These are phyloP conservation scores for Cyaniris semiargus DNA, from an alignment of 2,888 invertebrate species.

Conservation along the genomic window DNA sequence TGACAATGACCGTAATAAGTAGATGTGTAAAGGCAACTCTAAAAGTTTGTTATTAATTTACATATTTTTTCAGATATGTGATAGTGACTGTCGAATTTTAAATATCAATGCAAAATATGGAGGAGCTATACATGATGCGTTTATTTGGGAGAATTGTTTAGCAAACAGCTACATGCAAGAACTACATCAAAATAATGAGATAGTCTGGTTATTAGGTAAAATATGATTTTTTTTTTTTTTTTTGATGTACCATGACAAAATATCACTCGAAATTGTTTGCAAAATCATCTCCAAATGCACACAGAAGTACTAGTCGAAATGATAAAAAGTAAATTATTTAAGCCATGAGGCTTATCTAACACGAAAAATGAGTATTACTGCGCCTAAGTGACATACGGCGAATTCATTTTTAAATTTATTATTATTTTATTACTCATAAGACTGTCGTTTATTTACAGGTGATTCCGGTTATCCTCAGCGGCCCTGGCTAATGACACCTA, in stretches of 20 bases:
- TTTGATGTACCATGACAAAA: slow-evolving; percentile 5
- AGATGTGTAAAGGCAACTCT: neutral
- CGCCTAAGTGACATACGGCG: neutral
- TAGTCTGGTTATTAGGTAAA: slow-evolving; percentile 37
- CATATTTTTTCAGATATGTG: neutral
- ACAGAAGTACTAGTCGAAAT: neutral
- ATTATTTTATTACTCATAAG: slow-evolving; percentile 16
- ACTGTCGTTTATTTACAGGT: slow-evolving; percentile 36
- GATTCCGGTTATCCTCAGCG: slow-evolving; percentile 44
- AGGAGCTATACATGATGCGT: slow-evolving; percentile 30
- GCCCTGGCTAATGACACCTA: slow-evolving; percentile 43
- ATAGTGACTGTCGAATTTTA: slow-evolving; percentile 14
- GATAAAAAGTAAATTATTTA: no score
- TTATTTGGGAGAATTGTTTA: slow-evolving; percentile 31
- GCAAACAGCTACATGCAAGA: slow-evolving; percentile 28
- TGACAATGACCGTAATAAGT: slow-evolving; percentile 8
- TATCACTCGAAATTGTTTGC: slow-evolving; percentile 15
- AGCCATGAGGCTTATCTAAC: no score
- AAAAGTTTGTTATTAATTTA: slow-evolving; percentile 18
- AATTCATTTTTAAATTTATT: neutral
- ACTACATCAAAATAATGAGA: slow-evolving; percentile 31
- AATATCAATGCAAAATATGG: slow-evolving; percentile 29
- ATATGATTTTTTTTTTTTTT: neutral
- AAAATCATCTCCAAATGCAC: slow-evolving; percentile 8
- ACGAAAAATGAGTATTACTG: no score